A percentile compares a stretch with the other conserved stretches of the same genome.
phyloP scores from a whole-genome alignment of 1,140 invertebrate genomes.

The Drosophila sulfurigaster region DNA sequence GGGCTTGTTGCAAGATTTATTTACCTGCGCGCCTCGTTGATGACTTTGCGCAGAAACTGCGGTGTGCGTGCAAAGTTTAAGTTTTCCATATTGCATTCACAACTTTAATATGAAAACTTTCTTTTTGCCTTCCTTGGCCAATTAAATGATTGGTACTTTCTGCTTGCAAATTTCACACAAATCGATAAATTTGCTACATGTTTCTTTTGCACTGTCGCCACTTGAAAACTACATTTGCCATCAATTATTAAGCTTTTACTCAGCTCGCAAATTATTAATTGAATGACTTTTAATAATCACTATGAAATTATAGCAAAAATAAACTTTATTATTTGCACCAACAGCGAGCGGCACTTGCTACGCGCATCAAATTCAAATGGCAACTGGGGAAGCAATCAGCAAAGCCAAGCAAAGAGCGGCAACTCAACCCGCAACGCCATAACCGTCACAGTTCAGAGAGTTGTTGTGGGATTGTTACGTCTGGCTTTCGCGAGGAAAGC shows the following conservation, averaged over 20 bases:
- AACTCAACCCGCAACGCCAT: slow-evolving; percentile 27
- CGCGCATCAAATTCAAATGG: slow-evolving; percentile 61
- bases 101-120: slow-evolving; percentile 72
- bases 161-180: slow-evolving; percentile 67
- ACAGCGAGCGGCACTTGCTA: slow-evolving; percentile 58
- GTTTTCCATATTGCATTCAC: slow-evolving; percentile 77
- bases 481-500: background rate
- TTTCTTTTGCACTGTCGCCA: slow-evolving; percentile 20
- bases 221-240: background rate
- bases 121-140: slow-evolving; percentile 37
- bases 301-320: slow-evolving; percentile 27
- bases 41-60: slow-evolving; percentile 84
- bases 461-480: slow-evolving; percentile 16
- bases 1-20: slow-evolving; percentile 45
- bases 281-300: slow-evolving; percentile 2
- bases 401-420: slow-evolving; percentile 51
- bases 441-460: slow-evolving; percentile 16
- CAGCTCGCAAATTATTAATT: slow-evolving; percentile 1
- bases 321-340: slow-evolving; percentile 37
- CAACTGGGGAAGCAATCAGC: slow-evolving; percentile 65
- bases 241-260: slow-evolving; percentile 16
- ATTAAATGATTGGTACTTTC: slow-evolving; percentile 14
- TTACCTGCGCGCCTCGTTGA: slow-evolving; percentile 82
- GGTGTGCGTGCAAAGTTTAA: slow-evolving; percentile 84
- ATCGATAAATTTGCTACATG: slow-evolving; percentile 64